phyloP scores from a whole-genome alignment of 2,888 invertebrate species.

The Xestoiulus laeticollis region DNA sequence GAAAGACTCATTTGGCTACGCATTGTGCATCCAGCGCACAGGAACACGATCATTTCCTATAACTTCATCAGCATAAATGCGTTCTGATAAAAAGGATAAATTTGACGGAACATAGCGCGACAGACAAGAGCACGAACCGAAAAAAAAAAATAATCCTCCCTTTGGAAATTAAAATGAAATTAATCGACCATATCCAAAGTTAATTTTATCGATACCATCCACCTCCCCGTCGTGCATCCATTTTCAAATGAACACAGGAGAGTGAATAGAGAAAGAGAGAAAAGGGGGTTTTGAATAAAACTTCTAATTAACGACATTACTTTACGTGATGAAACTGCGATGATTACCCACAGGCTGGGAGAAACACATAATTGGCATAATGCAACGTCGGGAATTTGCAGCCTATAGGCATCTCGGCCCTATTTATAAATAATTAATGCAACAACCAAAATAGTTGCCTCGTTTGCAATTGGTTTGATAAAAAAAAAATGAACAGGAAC shows the following conservation, averaged over 20 bases:
- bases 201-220: constrained; percentile 29
- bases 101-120: not conserved
- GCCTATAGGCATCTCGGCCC: not conserved
- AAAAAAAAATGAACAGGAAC: not conserved
- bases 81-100: not conserved
- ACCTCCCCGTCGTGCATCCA: not conserved
- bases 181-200: constrained; percentile 41
- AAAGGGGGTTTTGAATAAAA: not conserved
- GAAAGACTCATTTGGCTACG: constrained; percentile 7
- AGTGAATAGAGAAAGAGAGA: not conserved
- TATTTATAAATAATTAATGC: not conserved
- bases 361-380: not conserved
- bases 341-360: not conserved
- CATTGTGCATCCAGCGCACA: constrained; percentile 30
- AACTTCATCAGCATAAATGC: constrained; percentile 30
- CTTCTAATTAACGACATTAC: constrained; percentile 21
- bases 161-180: constrained; percentile 41
- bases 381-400: not conserved
- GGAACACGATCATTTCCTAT: constrained; percentile 16
- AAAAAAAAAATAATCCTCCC: constrained; percentile 12
- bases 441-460: not conserved
- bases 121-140: not conserved
- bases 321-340: constrained; percentile 34
- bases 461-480: not conserved
- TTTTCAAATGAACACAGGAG: not conserved